Evolutionary conservation across 37 sponge, comb jelly and placozoan genomes (phyloP).

Genomic region (Ephydatia muelleri): DNA sequence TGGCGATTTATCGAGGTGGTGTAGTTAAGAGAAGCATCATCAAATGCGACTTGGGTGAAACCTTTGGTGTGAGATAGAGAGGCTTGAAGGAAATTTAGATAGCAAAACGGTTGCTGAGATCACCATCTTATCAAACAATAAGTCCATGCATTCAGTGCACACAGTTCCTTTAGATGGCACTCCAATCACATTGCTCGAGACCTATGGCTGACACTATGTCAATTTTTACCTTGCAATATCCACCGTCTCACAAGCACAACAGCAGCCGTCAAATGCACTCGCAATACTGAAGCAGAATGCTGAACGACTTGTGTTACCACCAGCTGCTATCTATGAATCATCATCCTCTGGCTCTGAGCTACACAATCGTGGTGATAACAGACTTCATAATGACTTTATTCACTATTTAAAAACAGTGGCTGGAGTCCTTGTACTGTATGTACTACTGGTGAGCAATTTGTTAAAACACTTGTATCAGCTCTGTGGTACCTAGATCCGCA

Average conservation of each 20-base stretch:
- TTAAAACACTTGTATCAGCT: conserved; percentile 2
- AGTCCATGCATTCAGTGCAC: background rate
- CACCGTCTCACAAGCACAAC: background rate
- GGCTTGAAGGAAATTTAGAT: background rate
- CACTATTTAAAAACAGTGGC: background rate
- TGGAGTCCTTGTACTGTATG: background rate
- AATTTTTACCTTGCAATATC: background rate
- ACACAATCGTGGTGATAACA: background rate
- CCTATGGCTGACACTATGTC: background rate
- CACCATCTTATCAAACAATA: background rate
- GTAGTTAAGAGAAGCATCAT: background rate
- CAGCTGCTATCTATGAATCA: background rate
- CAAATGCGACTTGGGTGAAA: background rate
- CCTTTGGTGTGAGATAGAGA: background rate
- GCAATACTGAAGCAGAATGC: background rate
- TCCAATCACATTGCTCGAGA: background rate
- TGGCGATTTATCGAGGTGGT: background rate
- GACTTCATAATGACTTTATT: background rate
- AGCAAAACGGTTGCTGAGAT: background rate
- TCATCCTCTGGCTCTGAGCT: background rate
- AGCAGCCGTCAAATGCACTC: background rate
- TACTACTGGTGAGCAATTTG: background rate
- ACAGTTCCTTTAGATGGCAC: background rate
- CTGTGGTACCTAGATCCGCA: background rate
- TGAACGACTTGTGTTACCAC: background rate